Percentiles rank a stretch among this genome's conserved stretches.
These are phyloP conservation scores for Lepeophtheirus nordmannii DNA, from an alignment of 2,888 invertebrate genomes.

Conservation along the genomic window DNA sequence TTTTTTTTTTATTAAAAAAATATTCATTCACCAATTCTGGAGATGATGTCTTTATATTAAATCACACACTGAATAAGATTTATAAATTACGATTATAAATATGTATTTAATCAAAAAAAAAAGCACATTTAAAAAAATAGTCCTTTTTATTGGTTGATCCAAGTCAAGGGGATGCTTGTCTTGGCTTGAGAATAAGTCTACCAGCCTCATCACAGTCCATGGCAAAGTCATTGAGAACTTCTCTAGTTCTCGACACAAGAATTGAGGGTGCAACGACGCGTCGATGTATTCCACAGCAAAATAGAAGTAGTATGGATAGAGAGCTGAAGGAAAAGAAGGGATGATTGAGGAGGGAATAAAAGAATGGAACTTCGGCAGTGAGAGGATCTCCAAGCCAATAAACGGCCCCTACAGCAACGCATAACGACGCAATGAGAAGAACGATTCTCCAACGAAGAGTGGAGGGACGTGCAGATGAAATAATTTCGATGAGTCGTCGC, in stretches of 20 bases:
- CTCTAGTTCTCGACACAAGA: slow-evolving; percentile 74
- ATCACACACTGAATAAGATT: too few relatives aligned
- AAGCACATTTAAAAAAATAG: too few relatives aligned
- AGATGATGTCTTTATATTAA: too few relatives aligned
- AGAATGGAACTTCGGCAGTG: slow-evolving; percentile 74
- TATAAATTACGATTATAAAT: too few relatives aligned
- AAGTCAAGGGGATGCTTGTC: slow-evolving; percentile 41
- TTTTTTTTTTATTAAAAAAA: too few relatives aligned
- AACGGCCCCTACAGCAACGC: slow-evolving; percentile 85
- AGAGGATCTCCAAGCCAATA: slow-evolving; percentile 89
- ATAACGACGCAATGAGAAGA: slow-evolving; percentile 65
- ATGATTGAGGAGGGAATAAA: slow-evolving; percentile 82
- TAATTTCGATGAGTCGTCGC: slow-evolving; percentile 87
- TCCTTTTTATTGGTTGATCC: too few relatives aligned
- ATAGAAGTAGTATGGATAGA: slow-evolving; percentile 61
- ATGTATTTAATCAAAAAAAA: too few relatives aligned
- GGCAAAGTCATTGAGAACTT: slow-evolving; percentile 82
- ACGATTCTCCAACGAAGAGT: slow-evolving; percentile 87
- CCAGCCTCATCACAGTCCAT: slow-evolving; percentile 97
- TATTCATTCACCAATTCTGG: too few relatives aligned
- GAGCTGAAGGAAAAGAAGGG: slow-evolving; percentile 83
- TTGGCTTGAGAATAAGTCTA: slow-evolving; percentile 78
- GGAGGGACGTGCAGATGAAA: slow-evolving; percentile 82
- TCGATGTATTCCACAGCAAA: slow-evolving; percentile 82
- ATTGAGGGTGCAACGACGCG: slow-evolving; percentile 91